These are phyloP conservation scores for Meliscaeva auricollis DNA, from an alignment of 2,888 invertebrate species.

Conservation along the genomic window DNA sequence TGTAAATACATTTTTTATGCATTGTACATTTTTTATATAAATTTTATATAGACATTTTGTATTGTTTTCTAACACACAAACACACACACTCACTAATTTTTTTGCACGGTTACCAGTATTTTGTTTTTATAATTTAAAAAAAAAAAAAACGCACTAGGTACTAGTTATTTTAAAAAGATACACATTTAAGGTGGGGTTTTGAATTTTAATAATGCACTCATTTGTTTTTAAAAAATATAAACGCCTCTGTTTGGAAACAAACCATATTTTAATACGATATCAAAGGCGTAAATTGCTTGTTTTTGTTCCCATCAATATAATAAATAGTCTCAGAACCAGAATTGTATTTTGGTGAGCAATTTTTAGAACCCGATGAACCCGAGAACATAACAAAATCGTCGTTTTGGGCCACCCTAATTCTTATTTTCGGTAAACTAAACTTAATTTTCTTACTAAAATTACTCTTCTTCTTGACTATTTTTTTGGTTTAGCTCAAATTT, in stretches of 20 bases:
- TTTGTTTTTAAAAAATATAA: conserved; percentile 31
- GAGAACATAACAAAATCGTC: too few species aligned
- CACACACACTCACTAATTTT: conserved; percentile 54
- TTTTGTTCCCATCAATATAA: too few species aligned
- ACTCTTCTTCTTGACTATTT: too few species aligned
- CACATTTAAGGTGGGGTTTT: conserved; percentile 49
- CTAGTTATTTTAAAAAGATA: conserved; percentile 34
- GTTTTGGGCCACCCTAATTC: too few species aligned
- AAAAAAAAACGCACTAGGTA: conserved; percentile 15
- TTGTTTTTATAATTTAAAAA: not conserved
- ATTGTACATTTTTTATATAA: conserved; percentile 53
- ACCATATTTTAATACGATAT: not conserved
- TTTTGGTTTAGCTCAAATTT: too few species aligned
- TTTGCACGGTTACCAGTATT: conserved; percentile 62
- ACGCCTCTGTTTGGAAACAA: not conserved
- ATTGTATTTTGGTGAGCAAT: too few species aligned
- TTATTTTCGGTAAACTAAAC: too few species aligned
- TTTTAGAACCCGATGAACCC: too few species aligned
- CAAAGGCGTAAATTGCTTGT: not conserved
- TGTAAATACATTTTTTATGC: conserved; percentile 70
- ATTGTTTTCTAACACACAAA: conserved; percentile 46
- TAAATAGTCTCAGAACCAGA: too few species aligned
- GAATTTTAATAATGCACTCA: conserved; percentile 28
- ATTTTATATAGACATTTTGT: conserved; percentile 50
- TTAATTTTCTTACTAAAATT: too few species aligned